These are phyloP conservation scores for Drosophila cyrtoloma DNA, from an alignment of 2,888 invertebrate species.

Conservation along the genomic window DNA sequence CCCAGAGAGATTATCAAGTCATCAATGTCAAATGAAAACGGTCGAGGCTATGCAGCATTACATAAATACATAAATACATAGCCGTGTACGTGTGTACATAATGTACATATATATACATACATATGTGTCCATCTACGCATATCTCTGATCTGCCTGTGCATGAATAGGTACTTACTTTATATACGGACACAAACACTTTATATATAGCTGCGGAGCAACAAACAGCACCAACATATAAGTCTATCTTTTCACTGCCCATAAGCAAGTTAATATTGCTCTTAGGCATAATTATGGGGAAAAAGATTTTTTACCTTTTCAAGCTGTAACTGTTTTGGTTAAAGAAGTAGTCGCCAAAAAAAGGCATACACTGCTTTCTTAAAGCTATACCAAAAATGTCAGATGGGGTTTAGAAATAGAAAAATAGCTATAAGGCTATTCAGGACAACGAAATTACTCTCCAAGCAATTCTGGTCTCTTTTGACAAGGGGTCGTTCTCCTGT, in stretches of 20 bases:
- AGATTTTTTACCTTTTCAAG: too few relatives aligned
- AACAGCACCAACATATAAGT: not conserved
- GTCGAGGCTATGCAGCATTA: constrained; percentile 49
- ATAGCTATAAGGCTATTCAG: not conserved
- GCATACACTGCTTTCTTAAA: too few relatives aligned
- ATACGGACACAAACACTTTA: not conserved
- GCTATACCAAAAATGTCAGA: not conserved
- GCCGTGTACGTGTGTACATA: not conserved
- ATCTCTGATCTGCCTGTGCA: not conserved
- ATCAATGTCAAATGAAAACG: constrained; percentile 51
- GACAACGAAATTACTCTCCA: not conserved
- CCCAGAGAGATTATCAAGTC: constrained; percentile 51
- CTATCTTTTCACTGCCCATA: not conserved
- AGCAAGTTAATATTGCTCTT: not conserved
- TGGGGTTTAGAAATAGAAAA: not conserved
- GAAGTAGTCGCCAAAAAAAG: too few relatives aligned
- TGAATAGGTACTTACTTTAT: not conserved
- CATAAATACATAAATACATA: constrained; percentile 25
- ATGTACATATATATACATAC: not conserved
- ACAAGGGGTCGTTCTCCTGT: not conserved
- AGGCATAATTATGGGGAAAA: not conserved
- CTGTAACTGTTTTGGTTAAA: too few relatives aligned
- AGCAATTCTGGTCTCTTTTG: not conserved
- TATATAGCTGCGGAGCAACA: not conserved
- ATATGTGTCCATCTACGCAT: not conserved